Base-by-base conservation (phyloP, 2,113 vertebrate genomes). In the Egretta garzetta region DNA sequence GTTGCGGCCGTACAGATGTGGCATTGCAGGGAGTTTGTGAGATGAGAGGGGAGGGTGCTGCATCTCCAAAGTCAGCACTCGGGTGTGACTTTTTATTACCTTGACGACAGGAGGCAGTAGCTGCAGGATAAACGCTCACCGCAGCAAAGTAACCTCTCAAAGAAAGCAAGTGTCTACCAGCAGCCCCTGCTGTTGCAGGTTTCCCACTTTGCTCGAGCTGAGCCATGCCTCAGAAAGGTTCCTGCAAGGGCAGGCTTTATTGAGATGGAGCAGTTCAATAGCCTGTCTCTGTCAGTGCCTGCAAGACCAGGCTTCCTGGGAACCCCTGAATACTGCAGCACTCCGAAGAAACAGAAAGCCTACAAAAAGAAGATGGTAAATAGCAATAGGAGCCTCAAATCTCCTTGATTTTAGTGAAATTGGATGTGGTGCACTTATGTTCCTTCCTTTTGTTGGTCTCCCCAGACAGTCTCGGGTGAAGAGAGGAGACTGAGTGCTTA, bases 141-240 rank as follows among this genome's bases (percentile, higher is more conserved):
- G 63, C 39, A 7, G 14, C 19, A 71, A 85, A n/a, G n/a, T 13
- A 85, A 63, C 43, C 56, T 85, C 47, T 71, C 22, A 37, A 53
- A 18, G 66, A 59, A 74, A 52, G 73, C 47, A 87, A 37, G n/a
- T 0, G 0, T 59, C 30, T 52, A 24, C 53, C 28, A 28, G 52
- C 81, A 93, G 35, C 59, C 45, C 26, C 18, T 28, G 33, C 43
- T 2, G 3, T n/a, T 0, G 0, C 19, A 60, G 49, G 18, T 37
- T 71, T 93, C 66, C 43, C 30, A 15, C 14, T 60, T 79, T 10
- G 11, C 26, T 77, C 6, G 12, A 66, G 32, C 11, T 21, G 59
- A 82, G 59, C n/a, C 12, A 8, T 35, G 71, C 58, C 41, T 50
- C 50, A 55, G 49, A 67, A 76, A 72, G 58, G 33, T 60, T 82